These are phyloP conservation scores for Ellobium chinense DNA, from an alignment of 2,888 invertebrate genomes.

Conservation along the genomic window DNA sequence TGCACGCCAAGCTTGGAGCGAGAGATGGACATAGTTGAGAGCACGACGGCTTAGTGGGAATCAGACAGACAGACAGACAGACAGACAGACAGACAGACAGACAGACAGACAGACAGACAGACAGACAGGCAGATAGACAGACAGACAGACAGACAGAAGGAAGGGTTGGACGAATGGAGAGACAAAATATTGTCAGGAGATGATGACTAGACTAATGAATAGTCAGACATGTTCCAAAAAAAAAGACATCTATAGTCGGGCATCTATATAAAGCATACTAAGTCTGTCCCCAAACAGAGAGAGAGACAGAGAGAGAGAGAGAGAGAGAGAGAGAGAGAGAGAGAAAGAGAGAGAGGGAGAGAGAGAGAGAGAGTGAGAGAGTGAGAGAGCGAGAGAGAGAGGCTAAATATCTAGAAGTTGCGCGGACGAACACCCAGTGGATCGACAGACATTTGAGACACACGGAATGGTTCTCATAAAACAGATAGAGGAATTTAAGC, in stretches of 20 bases:
- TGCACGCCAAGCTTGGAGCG: no score
- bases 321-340: slow-evolving; percentile 10
- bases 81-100: not conserved
- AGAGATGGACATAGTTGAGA: no score
- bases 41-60: no score
- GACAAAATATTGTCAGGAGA: not conserved
- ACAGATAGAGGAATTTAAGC: no score
- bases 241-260: no score
- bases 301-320: slow-evolving; percentile 23
- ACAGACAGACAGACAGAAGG: not conserved
- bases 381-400: not conserved
- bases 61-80: not conserved
- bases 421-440: no score
- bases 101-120: not conserved
- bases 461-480: no score
- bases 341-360: not conserved
- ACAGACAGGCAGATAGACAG: not conserved
- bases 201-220: not conserved
- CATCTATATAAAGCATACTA: no score
- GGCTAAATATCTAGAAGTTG: no score
- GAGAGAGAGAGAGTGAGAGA: not conserved
- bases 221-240: no score
- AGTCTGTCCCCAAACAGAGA: slow-evolving; percentile 4
- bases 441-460: no score
- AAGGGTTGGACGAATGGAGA: not conserved